Conservation (phyloP, 2,113 vertebrate genomes). For the Rhodinocichla rosea region DNA sequence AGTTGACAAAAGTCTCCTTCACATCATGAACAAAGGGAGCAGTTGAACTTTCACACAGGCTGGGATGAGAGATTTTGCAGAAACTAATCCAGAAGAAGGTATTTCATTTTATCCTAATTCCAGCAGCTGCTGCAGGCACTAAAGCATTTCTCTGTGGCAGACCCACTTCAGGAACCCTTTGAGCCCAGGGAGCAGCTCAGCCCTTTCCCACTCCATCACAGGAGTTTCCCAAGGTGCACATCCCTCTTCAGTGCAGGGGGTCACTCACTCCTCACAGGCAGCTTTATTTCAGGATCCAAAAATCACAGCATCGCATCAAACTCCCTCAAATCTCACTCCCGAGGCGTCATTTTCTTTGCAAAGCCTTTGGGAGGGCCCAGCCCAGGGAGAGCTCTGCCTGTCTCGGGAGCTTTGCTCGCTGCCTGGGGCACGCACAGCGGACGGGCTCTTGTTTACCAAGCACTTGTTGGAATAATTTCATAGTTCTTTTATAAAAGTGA, state of each 20-base stretch:
- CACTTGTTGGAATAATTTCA: not conserved
- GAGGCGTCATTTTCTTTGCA: accelerated
- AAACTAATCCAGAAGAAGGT: not conserved
- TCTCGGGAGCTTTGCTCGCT: accelerated
- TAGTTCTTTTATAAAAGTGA: not conserved
- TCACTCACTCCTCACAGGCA: not conserved
- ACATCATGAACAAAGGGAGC: not conserved
- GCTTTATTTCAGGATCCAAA: not conserved
- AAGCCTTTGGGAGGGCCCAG: not conserved
- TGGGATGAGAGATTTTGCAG: not conserved
- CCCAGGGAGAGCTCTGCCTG: not conserved
- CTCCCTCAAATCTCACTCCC: not conserved
- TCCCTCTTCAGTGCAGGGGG: not conserved
- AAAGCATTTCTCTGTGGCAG: not conserved
- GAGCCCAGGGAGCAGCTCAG: not conserved
- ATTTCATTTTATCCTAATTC: not conserved
- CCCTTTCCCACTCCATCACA: not conserved
- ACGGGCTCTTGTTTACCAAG: not conserved
- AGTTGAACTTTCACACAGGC: not conserved
- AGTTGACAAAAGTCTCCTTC: conserved; percentile 26
- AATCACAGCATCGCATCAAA: not conserved
- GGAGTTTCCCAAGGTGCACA: not conserved
- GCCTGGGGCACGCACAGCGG: accelerated
- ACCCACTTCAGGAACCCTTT: not conserved
- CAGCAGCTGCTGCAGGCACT: not conserved